Evolutionary conservation across 2,113 vertebrate species (phyloP).

Genomic region (Triplophysa rosa): DNA sequence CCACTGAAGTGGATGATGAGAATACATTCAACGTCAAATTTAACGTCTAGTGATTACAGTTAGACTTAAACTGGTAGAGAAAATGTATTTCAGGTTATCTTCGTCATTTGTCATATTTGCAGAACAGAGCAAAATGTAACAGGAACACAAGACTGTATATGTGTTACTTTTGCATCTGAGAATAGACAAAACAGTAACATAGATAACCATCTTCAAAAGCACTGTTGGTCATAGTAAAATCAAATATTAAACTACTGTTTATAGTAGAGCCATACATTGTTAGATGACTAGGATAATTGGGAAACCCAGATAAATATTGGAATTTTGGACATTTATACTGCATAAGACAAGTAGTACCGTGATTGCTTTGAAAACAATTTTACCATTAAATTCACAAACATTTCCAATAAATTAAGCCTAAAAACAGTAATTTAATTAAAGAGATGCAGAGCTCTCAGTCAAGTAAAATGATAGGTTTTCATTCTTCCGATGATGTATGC

Average conservation of each 20-base stretch:
- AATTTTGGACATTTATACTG: background rate
- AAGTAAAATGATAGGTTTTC: conserved; percentile 14
- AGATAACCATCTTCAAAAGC: conserved; percentile 53
- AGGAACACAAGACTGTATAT: conserved; percentile 21
- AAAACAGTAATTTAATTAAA: conserved; percentile 6
- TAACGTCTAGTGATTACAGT: conserved; percentile 3
- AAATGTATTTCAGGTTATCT: conserved; percentile 35
- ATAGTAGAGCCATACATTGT: background rate
- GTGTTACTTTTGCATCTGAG: conserved; percentile 27
- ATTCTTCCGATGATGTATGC: background rate
- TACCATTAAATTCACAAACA: background rate
- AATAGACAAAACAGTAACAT: conserved; percentile 38
- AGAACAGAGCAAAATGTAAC: background rate
- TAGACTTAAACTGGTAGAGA: conserved; percentile 15
- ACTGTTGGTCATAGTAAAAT: conserved; percentile 24
- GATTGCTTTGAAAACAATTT: background rate
- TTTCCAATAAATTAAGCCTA: background rate
- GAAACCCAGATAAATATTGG: conserved; percentile 4
- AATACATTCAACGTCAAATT: conserved; percentile 13
- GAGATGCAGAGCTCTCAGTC: background rate
- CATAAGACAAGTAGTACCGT: background rate
- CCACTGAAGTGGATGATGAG: background rate
- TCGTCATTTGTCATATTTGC: background rate
- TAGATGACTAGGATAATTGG: background rate
- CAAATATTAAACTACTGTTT: background rate